Evolutionary conservation across 2,888 invertebrate genomes (phyloP), one percentile per base, ranked within the genome.

Genomic region (Napeogenes sylphis): DNA sequence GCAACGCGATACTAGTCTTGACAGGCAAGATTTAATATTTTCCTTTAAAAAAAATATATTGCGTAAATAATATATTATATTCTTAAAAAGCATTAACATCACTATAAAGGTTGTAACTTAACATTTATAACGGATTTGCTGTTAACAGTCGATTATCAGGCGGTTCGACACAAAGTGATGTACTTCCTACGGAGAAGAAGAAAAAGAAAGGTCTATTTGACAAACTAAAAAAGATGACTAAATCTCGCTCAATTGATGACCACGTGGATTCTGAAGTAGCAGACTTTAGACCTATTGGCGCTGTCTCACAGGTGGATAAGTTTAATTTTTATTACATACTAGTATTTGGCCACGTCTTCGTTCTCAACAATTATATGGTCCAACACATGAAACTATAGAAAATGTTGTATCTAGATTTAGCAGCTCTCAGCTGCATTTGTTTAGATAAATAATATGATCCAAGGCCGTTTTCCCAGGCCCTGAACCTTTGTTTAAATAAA

Each of bases 151-250:
- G 96, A 53, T 85, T 97, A 71, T 97, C 97, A 0, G 95, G 94
- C 54, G 95, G 95, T 12, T 97, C 97, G 1, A 95, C 95, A 0
- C 96, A 96, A 82, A 96, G 97, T 81, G 97, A 97, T 75, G 92
- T 93, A 70, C 82, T 94, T 63, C 93, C 94, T 3, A 91, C 93
- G 45, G 94, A 95, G 63, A 96, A 96, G 80, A 95, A 96, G 85
- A 94, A 95, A 84, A 95, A 95, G 87, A 95, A 95, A 83, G 93
- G 96, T 58, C 85, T 97, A 45, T 95, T 97, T 78, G 95, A 96
- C 21, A 97, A 97, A 87, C 83, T 97, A 69, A 95, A 95, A 75
- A 95, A 96, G 78, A 85, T 97, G 59, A 96, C 96, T 2, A 97
- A 97, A 83, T 95, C 96, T 2, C 93, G 95, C 56, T 96, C 95